Evolutionary conservation across 2,888 invertebrate species (phyloP), one percentile per base, ranked within the genome.

Genomic region (Tinea semifulvella): DNA sequence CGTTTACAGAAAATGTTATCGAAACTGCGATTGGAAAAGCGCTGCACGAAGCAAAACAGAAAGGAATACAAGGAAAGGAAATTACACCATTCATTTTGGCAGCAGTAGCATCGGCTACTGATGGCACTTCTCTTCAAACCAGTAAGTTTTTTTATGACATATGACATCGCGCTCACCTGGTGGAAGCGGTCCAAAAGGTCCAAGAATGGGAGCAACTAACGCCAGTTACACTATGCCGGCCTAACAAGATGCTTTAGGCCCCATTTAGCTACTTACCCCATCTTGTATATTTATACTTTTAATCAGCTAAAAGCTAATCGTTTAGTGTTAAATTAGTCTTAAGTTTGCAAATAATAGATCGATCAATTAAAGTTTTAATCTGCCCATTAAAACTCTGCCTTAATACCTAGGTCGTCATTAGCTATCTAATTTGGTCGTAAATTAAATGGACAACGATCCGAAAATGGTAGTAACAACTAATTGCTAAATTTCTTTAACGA

Each of bases 1-100:
- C n/a, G n/a, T 48, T 50, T 53, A 48, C 65, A 82, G 83, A 85
- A 52, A 58, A 69, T 1, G 64, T 83, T 46, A 85, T 90, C 50
- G 88, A 92, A 57, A 63, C 65, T 7, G 91, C 89, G 6, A 94
- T 98, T 56, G 67, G 84, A 48, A 61, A 77, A 46, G 92, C 95
- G 13, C 67, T 93, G 43, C 54, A 69, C 42, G 82, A 86, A 53
- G 91, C 90, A 0, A 68, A 81, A 49, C 55, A 60, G 25, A 71
- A 77, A 46, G 84, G 84, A 1, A 83, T 98, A 36, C 62, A 58
- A 3, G 98, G 98, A 1, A 96, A 95, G 71, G 86, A 92, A 54
- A 87, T 98, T 6, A 99, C 99, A 1, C 99, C 99, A 1, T 98
- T 90, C 69, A 82, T 99, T 20, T 76, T 99, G 25, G 72, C 87